Evolutionary conservation across 2,113 vertebrate genomes (phyloP).

Genomic region (Leptosomus discolor): DNA sequence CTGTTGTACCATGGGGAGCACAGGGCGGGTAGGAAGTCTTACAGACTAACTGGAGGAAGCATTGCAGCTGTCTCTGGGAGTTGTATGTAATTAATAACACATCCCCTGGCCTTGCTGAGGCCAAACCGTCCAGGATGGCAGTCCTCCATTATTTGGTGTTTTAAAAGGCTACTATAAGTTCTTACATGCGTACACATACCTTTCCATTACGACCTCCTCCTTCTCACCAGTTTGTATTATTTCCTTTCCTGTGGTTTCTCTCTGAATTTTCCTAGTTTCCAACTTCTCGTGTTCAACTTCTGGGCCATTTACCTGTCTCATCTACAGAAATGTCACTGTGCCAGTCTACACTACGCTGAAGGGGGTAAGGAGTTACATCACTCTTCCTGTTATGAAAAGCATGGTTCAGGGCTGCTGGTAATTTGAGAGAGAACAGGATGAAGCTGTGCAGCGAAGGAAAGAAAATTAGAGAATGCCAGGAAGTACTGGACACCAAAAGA

Average conservation of each 20-base stretch:
- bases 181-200: background rate
- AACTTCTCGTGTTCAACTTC: constrained; percentile 69
- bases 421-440: background rate
- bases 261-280: constrained; percentile 70
- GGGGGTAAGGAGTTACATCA: constrained; percentile 77
- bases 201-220: background rate
- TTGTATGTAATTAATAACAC: background rate
- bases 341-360: constrained; percentile 88
- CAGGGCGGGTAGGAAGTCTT: background rate
- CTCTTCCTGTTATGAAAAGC: background rate
- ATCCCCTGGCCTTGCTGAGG: background rate
- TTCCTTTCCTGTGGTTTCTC: background rate
- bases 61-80: background rate
- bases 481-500: background rate
- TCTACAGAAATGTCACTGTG: constrained; percentile 85
- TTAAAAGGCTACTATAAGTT: background rate
- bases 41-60: background rate
- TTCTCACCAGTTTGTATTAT: background rate
- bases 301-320: constrained; percentile 80
- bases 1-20: background rate
- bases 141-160: background rate
- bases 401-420: background rate
- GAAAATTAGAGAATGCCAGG: background rate
- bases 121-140: background rate
- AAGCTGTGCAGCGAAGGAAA: background rate